A percentile compares a stretch with the other conserved stretches of the same genome.
Evolutionary conservation across 2,888 invertebrate genomes (phyloP).

Genomic region (Nycteola revayana): DNA sequence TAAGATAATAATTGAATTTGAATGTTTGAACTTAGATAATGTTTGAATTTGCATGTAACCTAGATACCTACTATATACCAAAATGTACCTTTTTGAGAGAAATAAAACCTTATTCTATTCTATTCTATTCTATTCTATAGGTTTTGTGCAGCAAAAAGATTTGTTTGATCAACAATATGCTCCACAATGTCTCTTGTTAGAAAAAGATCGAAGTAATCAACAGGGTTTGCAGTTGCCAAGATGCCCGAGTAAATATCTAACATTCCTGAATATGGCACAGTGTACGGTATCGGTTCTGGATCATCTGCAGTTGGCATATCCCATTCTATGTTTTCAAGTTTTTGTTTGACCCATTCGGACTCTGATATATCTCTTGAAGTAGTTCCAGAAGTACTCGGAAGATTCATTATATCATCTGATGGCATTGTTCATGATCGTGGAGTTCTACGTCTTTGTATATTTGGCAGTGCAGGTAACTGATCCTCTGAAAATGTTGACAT

Average conservation of each 20-base stretch:
- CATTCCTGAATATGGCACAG: constrained; percentile 6
- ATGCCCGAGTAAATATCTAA: constrained; percentile 9
- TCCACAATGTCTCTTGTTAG: background rate
- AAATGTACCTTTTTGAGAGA: too few species aligned
- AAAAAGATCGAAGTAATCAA: constrained; percentile 1
- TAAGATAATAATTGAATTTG: too few species aligned
- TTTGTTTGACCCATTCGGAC: constrained; percentile 9
- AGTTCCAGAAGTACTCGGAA: background rate
- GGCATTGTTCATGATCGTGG: too few species aligned
- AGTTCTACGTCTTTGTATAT: too few species aligned
- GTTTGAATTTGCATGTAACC: too few species aligned
- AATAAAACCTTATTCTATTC: too few species aligned
- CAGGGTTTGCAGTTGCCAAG: background rate
- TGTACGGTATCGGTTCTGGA: constrained; percentile 6
- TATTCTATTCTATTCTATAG: too few species aligned
- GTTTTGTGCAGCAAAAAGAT: constrained; percentile 4
- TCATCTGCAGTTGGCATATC: constrained; percentile 6
- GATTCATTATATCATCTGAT: too few species aligned
- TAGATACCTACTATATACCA: constrained; percentile 1
- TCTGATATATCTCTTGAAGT: constrained; percentile 1
- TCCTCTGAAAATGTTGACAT: too few species aligned
- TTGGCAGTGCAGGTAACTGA: too few species aligned
- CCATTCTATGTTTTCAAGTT: constrained; percentile 6
- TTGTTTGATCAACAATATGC: constrained; percentile 1
- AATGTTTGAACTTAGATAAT: too few species aligned